These are phyloP conservation scores for Furcifer pardalis DNA, from an alignment of 2,797 vertebrate genomes.

Conservation along the genomic window DNA sequence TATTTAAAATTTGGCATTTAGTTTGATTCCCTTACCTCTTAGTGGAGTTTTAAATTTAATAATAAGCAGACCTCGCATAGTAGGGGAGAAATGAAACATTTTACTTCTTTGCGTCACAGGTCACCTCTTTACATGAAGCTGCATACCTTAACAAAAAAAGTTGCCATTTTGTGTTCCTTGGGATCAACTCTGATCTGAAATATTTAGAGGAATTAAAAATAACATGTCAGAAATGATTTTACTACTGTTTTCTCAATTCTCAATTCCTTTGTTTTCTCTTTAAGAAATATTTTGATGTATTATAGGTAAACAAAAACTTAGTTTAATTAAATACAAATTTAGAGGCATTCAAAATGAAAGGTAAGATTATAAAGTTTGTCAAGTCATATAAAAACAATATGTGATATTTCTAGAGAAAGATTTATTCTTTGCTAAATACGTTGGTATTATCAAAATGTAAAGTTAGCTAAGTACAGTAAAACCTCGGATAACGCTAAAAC, in stretches of 20 bases:
- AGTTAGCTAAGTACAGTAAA: too few relatives aligned
- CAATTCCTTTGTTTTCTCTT: background rate
- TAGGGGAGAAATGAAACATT: background rate
- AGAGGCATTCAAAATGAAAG: background rate
- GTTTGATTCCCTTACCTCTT: background rate
- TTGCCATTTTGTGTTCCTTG: background rate
- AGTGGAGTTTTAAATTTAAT: background rate
- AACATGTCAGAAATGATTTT: background rate
- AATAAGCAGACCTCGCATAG: background rate
- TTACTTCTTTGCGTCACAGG: background rate
- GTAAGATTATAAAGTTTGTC: background rate
- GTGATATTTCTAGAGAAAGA: background rate
- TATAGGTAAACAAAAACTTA: background rate
- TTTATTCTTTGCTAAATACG: background rate
- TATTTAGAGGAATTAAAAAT: background rate
- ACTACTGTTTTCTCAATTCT: background rate
- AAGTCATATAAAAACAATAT: background rate
- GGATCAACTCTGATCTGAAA: background rate
- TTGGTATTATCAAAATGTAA: background rate
- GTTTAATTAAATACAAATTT: background rate
- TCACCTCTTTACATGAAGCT: background rate
- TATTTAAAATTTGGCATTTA: background rate
- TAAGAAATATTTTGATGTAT: background rate
- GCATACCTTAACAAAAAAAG: background rate
- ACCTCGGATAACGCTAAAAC: too few relatives aligned